Evolutionary conservation across 2,797 vertebrate species (phyloP).

Genomic region (Acridotheres tristis): DNA sequence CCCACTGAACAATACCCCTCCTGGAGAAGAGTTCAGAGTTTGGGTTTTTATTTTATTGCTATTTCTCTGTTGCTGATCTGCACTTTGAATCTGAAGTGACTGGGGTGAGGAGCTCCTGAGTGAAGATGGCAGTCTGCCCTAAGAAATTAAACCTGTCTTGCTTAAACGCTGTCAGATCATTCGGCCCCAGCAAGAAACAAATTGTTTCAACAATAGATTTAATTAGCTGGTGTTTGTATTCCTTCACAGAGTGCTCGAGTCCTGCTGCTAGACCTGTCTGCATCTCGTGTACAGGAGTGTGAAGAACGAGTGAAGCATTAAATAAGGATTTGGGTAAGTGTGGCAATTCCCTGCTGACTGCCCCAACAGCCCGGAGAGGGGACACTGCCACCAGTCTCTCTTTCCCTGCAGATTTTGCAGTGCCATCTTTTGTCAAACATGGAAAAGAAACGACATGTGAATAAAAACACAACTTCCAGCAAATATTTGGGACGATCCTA

Average conservation of each 20-base stretch:
- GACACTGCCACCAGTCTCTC: background rate
- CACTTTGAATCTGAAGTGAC: background rate
- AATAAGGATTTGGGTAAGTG: background rate
- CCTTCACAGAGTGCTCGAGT: background rate
- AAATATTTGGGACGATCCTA: background rate
- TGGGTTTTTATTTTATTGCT: background rate
- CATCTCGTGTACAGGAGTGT: background rate
- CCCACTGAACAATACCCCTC: background rate
- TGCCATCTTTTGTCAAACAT: background rate
- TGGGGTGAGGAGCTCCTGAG: background rate
- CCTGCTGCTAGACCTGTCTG: constrained; percentile 49
- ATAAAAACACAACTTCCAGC: background rate
- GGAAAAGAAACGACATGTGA: background rate
- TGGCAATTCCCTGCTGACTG: background rate
- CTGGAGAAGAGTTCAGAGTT: background rate
- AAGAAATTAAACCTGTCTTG: constrained; percentile 45
- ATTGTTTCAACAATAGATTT: constrained; percentile 67
- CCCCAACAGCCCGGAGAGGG: background rate
- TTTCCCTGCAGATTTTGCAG: background rate
- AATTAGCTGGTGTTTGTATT: constrained; percentile 68
- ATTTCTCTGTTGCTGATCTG: background rate
- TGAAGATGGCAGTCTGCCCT: constrained; percentile 39
- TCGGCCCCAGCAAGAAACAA: constrained; percentile 43
- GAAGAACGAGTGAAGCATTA: constrained; percentile 31
- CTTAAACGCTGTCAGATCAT: background rate